Evolutionary conservation across 2,888 invertebrate genomes (phyloP).

Genomic region (Chymomyza fuscimana): DNA sequence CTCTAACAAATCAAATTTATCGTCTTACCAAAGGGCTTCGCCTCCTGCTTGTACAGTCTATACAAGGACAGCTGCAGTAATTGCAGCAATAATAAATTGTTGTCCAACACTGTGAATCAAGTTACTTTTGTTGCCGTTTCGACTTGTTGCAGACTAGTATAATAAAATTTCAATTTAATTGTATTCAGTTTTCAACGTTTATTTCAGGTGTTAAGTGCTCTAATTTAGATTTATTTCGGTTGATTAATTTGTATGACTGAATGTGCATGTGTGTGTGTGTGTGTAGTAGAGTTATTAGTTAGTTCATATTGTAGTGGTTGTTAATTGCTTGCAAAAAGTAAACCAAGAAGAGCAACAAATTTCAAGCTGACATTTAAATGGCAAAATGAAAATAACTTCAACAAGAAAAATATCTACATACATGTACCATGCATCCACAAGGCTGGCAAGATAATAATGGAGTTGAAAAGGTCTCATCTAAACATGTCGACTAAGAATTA

Average conservation of each 20-base stretch:
- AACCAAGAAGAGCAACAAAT: constrained; percentile 6
- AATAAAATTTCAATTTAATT: constrained; percentile 58
- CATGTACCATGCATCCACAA: not conserved
- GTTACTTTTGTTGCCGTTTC: constrained; percentile 11
- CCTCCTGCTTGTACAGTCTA: not conserved
- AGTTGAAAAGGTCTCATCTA: not conserved
- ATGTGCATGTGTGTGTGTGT: constrained; percentile 1
- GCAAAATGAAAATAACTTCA: not conserved
- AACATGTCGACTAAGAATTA: too few relatives aligned
- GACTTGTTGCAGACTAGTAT: constrained; percentile 35
- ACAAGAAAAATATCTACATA: not conserved
- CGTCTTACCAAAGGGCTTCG: constrained; percentile 10
- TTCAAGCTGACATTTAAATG: not conserved
- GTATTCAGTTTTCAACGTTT: constrained; percentile 3
- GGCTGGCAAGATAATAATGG: not conserved
- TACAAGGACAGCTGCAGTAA: constrained; percentile 17
- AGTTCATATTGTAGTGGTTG: constrained; percentile 42
- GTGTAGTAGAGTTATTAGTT: constrained; percentile 36
- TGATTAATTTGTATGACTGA: constrained; percentile 51
- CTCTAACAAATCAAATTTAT: constrained; percentile 57
- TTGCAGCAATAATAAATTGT: constrained; percentile 51
- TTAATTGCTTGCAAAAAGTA: constrained; percentile 53
- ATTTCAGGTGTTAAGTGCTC: constrained; percentile 57
- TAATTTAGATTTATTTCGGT: constrained; percentile 56
- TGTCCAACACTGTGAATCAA: constrained; percentile 13